phyloP scores from a whole-genome alignment of 2,113 vertebrate genomes.

The Lamprotornis superbus region DNA sequence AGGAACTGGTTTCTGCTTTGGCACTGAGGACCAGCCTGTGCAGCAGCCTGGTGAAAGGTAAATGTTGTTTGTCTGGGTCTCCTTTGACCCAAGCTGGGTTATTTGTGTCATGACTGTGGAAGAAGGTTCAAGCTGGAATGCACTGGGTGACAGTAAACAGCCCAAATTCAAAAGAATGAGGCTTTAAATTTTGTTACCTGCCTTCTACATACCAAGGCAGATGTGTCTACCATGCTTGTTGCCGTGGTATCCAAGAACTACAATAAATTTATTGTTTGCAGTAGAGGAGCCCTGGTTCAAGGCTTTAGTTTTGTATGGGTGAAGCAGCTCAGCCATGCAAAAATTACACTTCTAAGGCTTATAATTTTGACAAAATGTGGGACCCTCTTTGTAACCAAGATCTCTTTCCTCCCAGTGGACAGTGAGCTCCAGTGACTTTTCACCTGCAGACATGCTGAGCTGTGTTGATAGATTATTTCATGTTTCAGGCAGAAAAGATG shows the following conservation, averaged over 20 bases:
- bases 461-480: background rate
- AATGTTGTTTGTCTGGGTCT: background rate
- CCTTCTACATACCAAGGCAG: background rate
- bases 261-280: background rate
- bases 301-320: background rate
- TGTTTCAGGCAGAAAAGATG: background rate
- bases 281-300: fast-evolving
- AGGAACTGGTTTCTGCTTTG: background rate
- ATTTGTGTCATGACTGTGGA: background rate
- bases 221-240: background rate
- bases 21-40: background rate
- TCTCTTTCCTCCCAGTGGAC: background rate
- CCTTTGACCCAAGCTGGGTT: background rate
- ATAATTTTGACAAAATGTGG: background rate
- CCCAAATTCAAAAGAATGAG: background rate
- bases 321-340: background rate
- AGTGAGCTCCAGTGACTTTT: background rate
- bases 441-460: background rate
- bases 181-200: background rate
- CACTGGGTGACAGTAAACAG: background rate
- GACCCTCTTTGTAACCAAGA: background rate
- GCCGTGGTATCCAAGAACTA: background rate
- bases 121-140: background rate
- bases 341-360: background rate
- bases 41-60: background rate